These are phyloP conservation scores for Serripes groenlandicus DNA, from an alignment of 2,888 invertebrate genomes.

Conservation along the genomic window DNA sequence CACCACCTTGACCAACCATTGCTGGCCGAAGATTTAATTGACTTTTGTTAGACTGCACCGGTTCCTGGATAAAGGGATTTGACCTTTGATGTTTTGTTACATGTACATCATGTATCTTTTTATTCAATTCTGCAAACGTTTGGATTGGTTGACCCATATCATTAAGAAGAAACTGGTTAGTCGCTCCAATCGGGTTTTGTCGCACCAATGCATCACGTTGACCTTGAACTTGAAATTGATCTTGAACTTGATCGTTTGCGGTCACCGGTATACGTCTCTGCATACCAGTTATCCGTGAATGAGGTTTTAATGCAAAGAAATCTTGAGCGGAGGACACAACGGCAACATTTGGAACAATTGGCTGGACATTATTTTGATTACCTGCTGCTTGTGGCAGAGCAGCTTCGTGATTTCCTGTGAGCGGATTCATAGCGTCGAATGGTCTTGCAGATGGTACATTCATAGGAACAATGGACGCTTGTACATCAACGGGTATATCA, in stretches of 20 bases:
- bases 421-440: neutral
- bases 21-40: neutral
- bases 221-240: no score
- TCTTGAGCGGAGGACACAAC: constrained; percentile 1
- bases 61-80: neutral
- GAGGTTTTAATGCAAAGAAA: neutral
- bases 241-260: neutral
- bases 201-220: neutral
- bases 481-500: neutral
- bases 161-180: neutral
- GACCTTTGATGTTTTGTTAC: neutral
- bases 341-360: neutral
- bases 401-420: neutral
- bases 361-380: neutral
- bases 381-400: neutral
- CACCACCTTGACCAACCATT: neutral
- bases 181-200: neutral
- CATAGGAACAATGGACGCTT: neutral
- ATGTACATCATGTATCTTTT: neutral
- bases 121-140: constrained; percentile 5
- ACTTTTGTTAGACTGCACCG: no score
- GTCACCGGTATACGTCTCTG: neutral
- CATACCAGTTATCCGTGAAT: neutral
- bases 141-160: neutral
- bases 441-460: neutral